These are phyloP conservation scores for Ondatra zibethicus DNA, from an alignment of 2,113 vertebrate genomes.

Conservation along the genomic window DNA sequence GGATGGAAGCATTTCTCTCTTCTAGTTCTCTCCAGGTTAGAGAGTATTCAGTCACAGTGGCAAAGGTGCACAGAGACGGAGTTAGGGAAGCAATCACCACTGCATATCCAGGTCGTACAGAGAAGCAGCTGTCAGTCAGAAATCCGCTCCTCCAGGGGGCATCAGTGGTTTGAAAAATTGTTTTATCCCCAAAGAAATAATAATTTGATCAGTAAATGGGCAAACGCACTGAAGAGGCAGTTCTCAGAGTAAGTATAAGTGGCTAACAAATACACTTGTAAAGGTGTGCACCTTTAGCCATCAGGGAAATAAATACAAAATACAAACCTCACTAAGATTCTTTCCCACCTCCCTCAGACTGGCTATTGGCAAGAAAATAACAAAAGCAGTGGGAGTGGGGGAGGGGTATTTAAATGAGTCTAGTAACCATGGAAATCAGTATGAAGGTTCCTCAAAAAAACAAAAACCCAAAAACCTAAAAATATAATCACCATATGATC, in stretches of 20 bases:
- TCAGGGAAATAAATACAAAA: not conserved
- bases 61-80: not conserved
- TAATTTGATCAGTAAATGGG: not conserved
- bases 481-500: not conserved
- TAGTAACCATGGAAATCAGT: not conserved
- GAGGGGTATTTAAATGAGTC: not conserved
- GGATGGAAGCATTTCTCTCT: not conserved
- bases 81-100: not conserved
- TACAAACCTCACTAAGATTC: not conserved
- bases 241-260: not conserved
- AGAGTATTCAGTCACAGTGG: not conserved
- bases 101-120: not conserved
- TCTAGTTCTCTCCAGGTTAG: not conserved
- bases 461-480: not conserved
- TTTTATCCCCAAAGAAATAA: not conserved
- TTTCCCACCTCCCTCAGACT: not conserved
- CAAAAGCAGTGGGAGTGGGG: not conserved
- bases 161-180: not conserved
- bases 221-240: not conserved
- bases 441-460: not conserved
- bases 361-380: not conserved
- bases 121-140: not conserved
- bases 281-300: not conserved
- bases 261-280: not conserved
- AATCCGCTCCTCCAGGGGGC: not conserved